phyloP scores from a whole-genome alignment of 2,113 vertebrate species.

The Saccopteryx bilineata region DNA sequence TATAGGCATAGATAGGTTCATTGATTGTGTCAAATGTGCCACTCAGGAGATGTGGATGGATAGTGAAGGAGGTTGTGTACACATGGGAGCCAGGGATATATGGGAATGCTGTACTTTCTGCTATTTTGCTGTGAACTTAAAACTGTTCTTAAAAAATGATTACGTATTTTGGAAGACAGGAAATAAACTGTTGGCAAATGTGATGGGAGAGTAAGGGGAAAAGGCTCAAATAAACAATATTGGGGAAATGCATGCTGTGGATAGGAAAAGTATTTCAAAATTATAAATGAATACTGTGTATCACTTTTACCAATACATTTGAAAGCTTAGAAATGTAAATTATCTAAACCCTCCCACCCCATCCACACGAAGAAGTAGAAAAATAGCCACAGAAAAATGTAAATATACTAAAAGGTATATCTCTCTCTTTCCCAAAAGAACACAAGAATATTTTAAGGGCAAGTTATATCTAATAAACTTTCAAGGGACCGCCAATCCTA shows the following conservation, averaged over 20 bases:
- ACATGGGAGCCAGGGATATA: neutral
- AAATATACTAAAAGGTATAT: neutral
- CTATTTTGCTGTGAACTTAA: slow-evolving; percentile 1
- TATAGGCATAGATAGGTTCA: neutral
- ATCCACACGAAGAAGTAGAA: neutral
- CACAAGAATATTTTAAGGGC: neutral
- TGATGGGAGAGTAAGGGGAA: neutral
- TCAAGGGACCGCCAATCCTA: neutral
- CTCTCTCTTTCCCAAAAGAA: neutral
- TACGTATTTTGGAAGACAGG: neutral
- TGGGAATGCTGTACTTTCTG: neutral
- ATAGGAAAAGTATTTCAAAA: slow-evolving; percentile 23
- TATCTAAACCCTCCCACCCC: neutral
- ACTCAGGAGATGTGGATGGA: neutral
- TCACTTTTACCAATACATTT: slow-evolving; percentile 33
- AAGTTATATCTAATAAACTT: slow-evolving; percentile 1
- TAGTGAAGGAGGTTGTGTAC: neutral
- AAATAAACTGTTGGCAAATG: neutral
- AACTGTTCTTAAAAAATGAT: neutral
- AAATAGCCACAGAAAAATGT: neutral
- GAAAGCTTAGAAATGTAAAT: slow-evolving; percentile 25
- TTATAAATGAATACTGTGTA: neutral
- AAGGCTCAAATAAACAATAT: neutral
- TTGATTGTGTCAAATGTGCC: neutral
- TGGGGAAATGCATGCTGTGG: neutral